Evolutionary conservation across 1,140 invertebrate species (phyloP).

Genomic region (Spodoptera frugiperda): DNA sequence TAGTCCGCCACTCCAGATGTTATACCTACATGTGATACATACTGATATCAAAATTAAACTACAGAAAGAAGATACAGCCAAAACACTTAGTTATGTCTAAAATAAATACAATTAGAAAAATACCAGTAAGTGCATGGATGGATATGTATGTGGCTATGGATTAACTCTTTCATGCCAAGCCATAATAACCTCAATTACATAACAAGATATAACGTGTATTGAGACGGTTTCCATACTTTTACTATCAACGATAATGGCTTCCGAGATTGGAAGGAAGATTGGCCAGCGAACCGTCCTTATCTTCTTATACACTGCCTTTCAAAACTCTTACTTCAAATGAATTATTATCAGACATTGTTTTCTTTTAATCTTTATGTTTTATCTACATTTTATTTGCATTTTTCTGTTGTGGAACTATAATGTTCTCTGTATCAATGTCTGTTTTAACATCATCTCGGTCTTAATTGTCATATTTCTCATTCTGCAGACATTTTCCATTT

Average conservation of each 20-base stretch:
- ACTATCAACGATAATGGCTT: conserved; percentile 17
- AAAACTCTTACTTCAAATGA: neutral
- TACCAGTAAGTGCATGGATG: too few species aligned
- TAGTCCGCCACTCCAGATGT: too few species aligned
- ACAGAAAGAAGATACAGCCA: too few species aligned
- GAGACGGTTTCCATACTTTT: neutral
- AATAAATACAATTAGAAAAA: too few species aligned
- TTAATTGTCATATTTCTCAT: too few species aligned
- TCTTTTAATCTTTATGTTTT: conserved; percentile 1
- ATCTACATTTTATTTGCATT: neutral
- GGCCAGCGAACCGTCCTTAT: conserved; percentile 9
- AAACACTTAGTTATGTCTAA: too few species aligned
- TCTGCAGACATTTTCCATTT: too few species aligned
- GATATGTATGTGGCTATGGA: too few species aligned
- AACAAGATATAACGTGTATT: neutral
- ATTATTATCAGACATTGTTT: conserved; percentile 9
- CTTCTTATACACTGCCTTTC: neutral
- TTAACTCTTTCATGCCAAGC: neutral
- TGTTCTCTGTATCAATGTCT: too few species aligned
- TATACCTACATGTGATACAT: too few species aligned
- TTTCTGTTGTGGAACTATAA: neutral
- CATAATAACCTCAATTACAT: neutral
- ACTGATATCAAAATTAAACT: too few species aligned
- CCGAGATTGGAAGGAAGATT: conserved; percentile 10
- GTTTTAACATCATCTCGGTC: too few species aligned